Conservation (phyloP, 64 coral and sea anemone genomes). For the Anthopleura sola region DNA sequence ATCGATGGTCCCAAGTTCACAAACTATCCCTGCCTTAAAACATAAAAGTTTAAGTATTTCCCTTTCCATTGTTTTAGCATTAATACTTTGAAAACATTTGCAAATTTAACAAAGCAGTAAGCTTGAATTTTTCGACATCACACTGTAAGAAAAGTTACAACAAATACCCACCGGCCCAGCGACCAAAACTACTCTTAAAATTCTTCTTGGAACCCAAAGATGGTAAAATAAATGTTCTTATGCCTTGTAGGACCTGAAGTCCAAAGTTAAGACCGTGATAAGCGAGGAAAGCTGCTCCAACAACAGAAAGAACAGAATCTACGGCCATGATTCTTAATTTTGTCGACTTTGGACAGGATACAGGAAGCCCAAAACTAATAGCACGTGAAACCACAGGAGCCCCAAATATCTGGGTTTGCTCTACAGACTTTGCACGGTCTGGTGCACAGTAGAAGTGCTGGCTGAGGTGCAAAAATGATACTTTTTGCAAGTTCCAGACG, state of each 20-base stretch:
- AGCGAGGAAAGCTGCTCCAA: slow-evolving; percentile 59
- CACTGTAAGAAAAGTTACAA: neutral
- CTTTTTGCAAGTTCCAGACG: too few relatives aligned
- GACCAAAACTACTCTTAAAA: slow-evolving; percentile 56
- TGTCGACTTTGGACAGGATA: neutral
- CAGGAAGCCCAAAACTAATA: neutral
- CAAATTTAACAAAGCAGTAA: too few relatives aligned
- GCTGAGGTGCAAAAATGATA: too few relatives aligned
- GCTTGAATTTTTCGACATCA: too few relatives aligned
- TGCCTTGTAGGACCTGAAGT: slow-evolving; percentile 61
- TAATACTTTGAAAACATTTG: neutral
- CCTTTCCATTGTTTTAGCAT: neutral
- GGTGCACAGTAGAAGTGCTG: too few relatives aligned
- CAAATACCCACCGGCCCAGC: slow-evolving; percentile 53
- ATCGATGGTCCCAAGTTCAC: too few relatives aligned
- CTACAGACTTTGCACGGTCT: neutral
- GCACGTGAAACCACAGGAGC: neutral
- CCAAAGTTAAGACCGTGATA: slow-evolving; percentile 61
- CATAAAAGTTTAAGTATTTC: neutral
- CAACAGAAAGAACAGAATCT: neutral
- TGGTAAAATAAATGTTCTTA: slow-evolving; percentile 80
- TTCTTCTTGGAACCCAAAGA: slow-evolving; percentile 66
- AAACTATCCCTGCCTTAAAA: too few relatives aligned
- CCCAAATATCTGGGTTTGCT: neutral
- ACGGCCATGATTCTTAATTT: neutral